Conservation (phyloP, 2,113 vertebrate species). For the Microcebus griseorufus region DNA sequence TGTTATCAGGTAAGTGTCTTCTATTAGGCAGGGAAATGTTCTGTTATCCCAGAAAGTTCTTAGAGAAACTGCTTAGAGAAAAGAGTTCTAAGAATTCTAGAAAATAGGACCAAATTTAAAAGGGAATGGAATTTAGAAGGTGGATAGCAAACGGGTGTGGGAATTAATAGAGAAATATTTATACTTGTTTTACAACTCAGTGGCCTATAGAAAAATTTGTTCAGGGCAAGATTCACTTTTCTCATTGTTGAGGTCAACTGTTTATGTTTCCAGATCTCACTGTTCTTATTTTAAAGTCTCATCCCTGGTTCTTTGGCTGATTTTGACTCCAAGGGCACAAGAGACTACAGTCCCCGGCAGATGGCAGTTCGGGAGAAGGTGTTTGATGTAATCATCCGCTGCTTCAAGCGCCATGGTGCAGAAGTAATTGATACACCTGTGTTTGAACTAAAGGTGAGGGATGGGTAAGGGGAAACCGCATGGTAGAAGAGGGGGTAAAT, state of each 20-base stretch:
- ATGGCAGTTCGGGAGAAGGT: constrained; percentile 98
- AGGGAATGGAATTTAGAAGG: background rate
- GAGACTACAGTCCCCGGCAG: constrained; percentile 96
- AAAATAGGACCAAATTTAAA: constrained; percentile 36
- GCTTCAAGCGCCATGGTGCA: constrained; percentile 97
- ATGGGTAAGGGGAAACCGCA: background rate
- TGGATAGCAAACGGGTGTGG: background rate
- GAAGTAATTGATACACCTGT: constrained; percentile 98
- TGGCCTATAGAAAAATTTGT: background rate
- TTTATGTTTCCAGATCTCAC: constrained; percentile 35
- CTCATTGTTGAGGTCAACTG: background rate
- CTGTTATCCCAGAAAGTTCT: background rate
- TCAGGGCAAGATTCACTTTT: constrained; percentile 15
- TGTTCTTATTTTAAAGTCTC: constrained; percentile 57
- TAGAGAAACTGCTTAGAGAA: background rate
- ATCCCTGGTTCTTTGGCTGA: constrained; percentile 31
- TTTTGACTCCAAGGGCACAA: constrained; percentile 89
- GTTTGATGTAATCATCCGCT: constrained; percentile 90
- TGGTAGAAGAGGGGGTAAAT: background rate
- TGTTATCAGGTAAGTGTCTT: background rate
- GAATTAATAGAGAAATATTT: background rate
- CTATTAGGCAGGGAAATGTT: background rate
- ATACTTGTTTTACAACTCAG: background rate
- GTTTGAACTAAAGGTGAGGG: constrained; percentile 96
- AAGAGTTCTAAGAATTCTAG: constrained; percentile 37